Evolutionary conservation across 2,888 invertebrate species (phyloP), one percentile per base, ranked within the genome.

Genomic region (Phrixothrix hirtus): DNA sequence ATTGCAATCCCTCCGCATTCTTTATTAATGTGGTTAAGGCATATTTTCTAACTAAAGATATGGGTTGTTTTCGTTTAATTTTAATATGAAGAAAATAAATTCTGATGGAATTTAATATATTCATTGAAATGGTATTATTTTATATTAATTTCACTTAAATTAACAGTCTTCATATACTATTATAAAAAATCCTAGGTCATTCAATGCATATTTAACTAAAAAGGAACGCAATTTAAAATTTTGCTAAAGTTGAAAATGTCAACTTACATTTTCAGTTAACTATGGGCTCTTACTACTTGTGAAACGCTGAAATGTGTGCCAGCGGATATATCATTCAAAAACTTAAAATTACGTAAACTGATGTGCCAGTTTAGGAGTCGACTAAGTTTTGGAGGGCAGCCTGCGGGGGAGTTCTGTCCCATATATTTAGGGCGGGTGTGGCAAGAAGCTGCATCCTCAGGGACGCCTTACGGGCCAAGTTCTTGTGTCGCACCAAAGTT

Each of bases 371-470:
- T 48, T 43, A 42, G 36, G 31, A 52, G 42, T 52, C 42, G 32
- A 43, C 35, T 54, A 62, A 62, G 50, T 59, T 59, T 62, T 57
- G 48, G 53, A 57, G 60, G 59, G 58, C 56, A 63, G 50, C 50
- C 58, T 37, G 55, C 59, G 54, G 63, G 59, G 60, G 58, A 51
- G 57, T 59, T 44, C 60, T 48, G 50, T 55, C 54, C 51, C 61
- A 60, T 62, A 52, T 60, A 62, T 60, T 53, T 58, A 37, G 25
- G 49, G 48, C 47, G 50, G 57, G 55, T 57, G 58, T 52, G 58
- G 58, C 55, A 31, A 51, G 41, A 49, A 56, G 48, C 51, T 52
- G 42, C 51, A 50, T 59, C 60, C 60, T 59, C 31, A 35, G 59
- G 59, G 59, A 59, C 49, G 57, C 58, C 60, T 58, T 49, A 47